phyloP scores from a whole-genome alignment of 2,888 invertebrate species.

The Drosophila recens region DNA sequence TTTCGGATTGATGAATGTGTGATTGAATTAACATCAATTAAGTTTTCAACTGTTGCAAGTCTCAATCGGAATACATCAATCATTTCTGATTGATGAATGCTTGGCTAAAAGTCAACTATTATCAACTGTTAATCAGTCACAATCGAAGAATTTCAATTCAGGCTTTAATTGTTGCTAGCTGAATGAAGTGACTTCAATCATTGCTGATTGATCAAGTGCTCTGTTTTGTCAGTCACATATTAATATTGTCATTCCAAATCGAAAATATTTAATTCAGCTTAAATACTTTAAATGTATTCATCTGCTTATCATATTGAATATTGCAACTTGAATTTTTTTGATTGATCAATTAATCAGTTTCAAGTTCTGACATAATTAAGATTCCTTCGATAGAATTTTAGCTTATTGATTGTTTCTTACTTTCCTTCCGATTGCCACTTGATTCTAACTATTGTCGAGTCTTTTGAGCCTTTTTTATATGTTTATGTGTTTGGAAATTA shows the following conservation, averaged over 20 bases:
- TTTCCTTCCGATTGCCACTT: not conserved
- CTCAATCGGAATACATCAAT: not conserved
- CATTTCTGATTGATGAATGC: not conserved
- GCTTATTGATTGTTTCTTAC: not conserved
- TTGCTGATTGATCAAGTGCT: not conserved
- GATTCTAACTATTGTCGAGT: not conserved
- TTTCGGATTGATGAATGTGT: not conserved
- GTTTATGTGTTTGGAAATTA: not conserved
- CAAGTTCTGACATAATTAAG: not conserved
- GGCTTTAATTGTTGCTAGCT: not conserved
- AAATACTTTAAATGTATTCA: too few relatives aligned
- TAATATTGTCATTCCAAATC: too few relatives aligned
- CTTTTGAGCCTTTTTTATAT: not conserved
- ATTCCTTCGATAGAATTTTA: not conserved
- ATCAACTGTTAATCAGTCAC: not conserved
- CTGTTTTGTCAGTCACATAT: not conserved
- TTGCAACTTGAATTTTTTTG: too few relatives aligned
- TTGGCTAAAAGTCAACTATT: not conserved
- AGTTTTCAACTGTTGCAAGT: too few relatives aligned
- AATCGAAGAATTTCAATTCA: not conserved
- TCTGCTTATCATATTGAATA: too few relatives aligned
- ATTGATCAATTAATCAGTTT: not conserved
- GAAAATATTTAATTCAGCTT: too few relatives aligned
- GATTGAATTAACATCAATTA: not conserved
- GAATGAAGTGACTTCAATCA: not conserved